These are phyloP conservation scores for Drosophila parthenogenetica DNA, from an alignment of 2,888 invertebrate species.

Conservation along the genomic window DNA sequence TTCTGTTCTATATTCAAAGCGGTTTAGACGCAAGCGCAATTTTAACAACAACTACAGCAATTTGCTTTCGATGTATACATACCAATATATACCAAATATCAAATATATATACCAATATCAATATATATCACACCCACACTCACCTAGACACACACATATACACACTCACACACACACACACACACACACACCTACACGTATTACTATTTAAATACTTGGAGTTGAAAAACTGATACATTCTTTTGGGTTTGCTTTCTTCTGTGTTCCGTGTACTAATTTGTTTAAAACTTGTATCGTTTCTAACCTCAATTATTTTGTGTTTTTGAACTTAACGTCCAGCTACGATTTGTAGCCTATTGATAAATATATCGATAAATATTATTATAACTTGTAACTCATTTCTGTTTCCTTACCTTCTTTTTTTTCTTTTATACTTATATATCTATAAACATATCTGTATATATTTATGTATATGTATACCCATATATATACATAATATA, in stretches of 20 bases:
- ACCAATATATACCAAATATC: slow-evolving; percentile 37
- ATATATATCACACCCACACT: slow-evolving; percentile 13
- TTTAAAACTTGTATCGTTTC: slow-evolving; percentile 37
- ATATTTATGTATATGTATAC: slow-evolving; percentile 28
- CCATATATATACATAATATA: slow-evolving; percentile 38
- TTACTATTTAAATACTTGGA: slow-evolving; percentile 35
- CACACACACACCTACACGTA: slow-evolving; percentile 25
- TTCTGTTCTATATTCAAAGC: slow-evolving; percentile 44
- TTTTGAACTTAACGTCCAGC: slow-evolving; percentile 23
- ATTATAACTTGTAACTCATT: slow-evolving; percentile 63
- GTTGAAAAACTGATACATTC: slow-evolving; percentile 26
- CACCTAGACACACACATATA: slow-evolving; percentile 19
- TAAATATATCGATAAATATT: slow-evolving; percentile 40
- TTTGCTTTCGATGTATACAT: slow-evolving; percentile 74
- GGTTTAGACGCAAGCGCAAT: slow-evolving; percentile 48
- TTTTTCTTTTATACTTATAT: slow-evolving; percentile 52
- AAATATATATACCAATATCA: slow-evolving; percentile 30
- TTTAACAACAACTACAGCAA: slow-evolving; percentile 51
- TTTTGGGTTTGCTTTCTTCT: slow-evolving; percentile 52
- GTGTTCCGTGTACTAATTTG: slow-evolving; percentile 50
- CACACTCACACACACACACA: slow-evolving; percentile 26
- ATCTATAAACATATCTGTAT: slow-evolving; percentile 33
- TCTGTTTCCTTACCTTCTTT: slow-evolving; percentile 53
- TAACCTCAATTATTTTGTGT: slow-evolving; percentile 36
- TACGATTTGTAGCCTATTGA: slow-evolving; percentile 30